A percentile compares a stretch with the other conserved stretches of the same genome.
These are phyloP conservation scores for Tethya wilhelma DNA, from an alignment of 37 sponge, comb jelly and placozoan genomes.

Conservation along the genomic window DNA sequence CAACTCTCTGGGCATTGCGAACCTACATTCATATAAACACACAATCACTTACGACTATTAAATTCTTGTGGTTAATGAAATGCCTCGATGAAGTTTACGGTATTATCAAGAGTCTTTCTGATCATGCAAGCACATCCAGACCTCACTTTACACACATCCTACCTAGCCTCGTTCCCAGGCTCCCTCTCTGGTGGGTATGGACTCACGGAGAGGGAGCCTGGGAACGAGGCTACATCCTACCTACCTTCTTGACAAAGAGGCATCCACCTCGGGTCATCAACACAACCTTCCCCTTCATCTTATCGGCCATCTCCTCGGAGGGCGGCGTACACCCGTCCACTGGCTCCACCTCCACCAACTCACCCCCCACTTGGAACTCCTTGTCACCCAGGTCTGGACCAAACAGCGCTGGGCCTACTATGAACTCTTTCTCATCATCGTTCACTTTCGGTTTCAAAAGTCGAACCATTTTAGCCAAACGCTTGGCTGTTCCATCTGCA, in stretches of 20 bases:
- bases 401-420: slow-evolving; percentile 69
- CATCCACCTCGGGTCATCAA: slow-evolving; percentile 82
- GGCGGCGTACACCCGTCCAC: slow-evolving; percentile 35
- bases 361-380: slow-evolving; percentile 6
- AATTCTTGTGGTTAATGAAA: no score
- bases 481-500: background rate
- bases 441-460: slow-evolving; percentile 8
- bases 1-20: slow-evolving; percentile 59
- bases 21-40: no score
- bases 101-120: no score
- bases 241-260: slow-evolving; percentile 89
- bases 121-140: no score
- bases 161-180: no score
- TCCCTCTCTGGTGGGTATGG: no score
- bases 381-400: slow-evolving; percentile 49
- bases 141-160: no score
- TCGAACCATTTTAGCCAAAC: slow-evolving; percentile 16
- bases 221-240: background rate
- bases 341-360: slow-evolving; percentile 13
- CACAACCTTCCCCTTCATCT: slow-evolving; percentile 55
- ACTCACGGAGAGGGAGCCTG: no score
- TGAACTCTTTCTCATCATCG: slow-evolving; percentile 12
- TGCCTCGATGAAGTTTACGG: no score
- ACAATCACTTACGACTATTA: no score
- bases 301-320: background rate